Evolutionary conservation across 2,797 vertebrate genomes (phyloP), one percentile per base, ranked within the genome.

Genomic region (Graptemys geographica): DNA sequence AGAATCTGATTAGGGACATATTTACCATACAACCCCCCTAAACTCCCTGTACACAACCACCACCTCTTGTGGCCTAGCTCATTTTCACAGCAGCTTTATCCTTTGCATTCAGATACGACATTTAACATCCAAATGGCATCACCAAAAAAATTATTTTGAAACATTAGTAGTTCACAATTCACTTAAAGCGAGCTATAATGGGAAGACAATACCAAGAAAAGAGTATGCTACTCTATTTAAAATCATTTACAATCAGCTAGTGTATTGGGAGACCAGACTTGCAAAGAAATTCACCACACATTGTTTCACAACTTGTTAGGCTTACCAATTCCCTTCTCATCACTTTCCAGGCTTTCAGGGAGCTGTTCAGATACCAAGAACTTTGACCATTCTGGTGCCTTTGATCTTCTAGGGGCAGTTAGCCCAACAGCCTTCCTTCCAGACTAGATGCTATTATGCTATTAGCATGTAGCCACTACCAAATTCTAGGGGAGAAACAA

Each of bases 381-480:
- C 10, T 76, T 79, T 69, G 37, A 62, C 7, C 76, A 12, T 78
- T 87, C 49, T 23, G 56, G 33, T 90, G 79, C 47, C 86, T 82
- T 72, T 87, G 74, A 4, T 19, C 53, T 79, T 27, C 53, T 16
- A 4, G 0, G 1, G 7, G 41, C n/a, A 33, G 3, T 1, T 1
- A 0, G 57, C 62, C 33, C 33, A 69, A n/a, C 16, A 69, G 62
- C 16, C 15, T 82, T 55, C 79, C 59, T 90, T 33, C 78, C 44
- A 62, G 18, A 23, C 4, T 13, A 44, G 59, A 1, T 1, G 62
- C 33, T 10, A 18, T n/a, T 65, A 65, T 9, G 16, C 16, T 33
- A 4, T 19, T 37, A 18, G 62, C 62, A 69, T n/a, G 8, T n/a
- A 69, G 62, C 62, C n/a, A 69, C 62, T n/a, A 69, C 62, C 18